phyloP scores from a whole-genome alignment of 2,797 vertebrate genomes.

The Gastrophryne carolinensis region DNA sequence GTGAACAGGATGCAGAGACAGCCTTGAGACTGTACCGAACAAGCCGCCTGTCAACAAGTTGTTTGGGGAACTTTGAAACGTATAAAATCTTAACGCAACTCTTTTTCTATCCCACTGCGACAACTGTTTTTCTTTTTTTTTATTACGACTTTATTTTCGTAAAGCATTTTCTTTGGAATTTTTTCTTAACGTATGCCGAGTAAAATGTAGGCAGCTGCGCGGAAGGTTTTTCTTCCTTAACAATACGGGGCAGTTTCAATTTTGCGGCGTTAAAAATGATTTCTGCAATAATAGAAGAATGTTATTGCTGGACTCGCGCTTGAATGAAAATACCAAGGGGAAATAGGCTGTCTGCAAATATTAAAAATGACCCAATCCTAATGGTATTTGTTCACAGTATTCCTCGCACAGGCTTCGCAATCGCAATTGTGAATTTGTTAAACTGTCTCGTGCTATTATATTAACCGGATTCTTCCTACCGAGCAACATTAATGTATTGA shows the following conservation, averaged over 20 bases:
- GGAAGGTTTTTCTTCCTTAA: conserved; percentile 57
- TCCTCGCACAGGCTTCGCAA: conserved; percentile 35
- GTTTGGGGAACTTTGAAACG: not conserved
- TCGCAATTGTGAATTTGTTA: conserved; percentile 36
- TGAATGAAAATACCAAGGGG: conserved; percentile 47
- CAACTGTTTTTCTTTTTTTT: too few species aligned
- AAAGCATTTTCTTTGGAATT: conserved; percentile 54
- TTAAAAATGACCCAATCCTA: conserved; percentile 25
- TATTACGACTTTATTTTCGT: conserved; percentile 51
- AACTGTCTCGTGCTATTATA: not conserved
- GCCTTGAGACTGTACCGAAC: not conserved
- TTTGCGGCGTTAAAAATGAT: conserved; percentile 51
- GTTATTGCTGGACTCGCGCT: conserved; percentile 45
- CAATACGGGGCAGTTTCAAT: conserved; percentile 52
- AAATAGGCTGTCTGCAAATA: conserved; percentile 49
- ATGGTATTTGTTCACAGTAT: conserved; percentile 27
- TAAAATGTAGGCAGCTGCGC: conserved; percentile 60
- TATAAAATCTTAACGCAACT: not conserved
- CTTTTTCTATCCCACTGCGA: not conserved
- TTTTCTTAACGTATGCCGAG: conserved; percentile 55
- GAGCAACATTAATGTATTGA: too few species aligned
- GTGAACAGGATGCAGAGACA: conserved; percentile 45
- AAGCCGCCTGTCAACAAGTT: conserved; percentile 22
- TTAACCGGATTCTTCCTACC: not conserved
- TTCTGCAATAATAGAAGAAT: conserved; percentile 42